These are phyloP conservation scores for Cephonodes hylas DNA, from an alignment of 2,888 invertebrate species.

Conservation along the genomic window DNA sequence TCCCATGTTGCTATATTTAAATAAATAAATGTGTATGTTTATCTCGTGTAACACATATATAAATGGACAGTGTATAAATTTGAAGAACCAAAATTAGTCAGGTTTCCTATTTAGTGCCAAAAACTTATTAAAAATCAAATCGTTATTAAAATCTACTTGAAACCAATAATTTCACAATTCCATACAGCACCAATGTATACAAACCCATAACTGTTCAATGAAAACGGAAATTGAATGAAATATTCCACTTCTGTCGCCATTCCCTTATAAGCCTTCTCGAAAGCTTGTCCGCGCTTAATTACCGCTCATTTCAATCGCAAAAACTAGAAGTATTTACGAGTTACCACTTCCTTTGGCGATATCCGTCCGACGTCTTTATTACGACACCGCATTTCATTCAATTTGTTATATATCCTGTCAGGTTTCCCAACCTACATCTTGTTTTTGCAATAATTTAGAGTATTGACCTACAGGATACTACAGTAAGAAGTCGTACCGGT, in stretches of 20 bases:
- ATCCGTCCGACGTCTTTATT: background rate
- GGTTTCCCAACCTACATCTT: background rate
- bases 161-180: background rate
- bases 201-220: background rate
- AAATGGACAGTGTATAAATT: too few species aligned
- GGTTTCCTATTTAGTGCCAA: too few species aligned
- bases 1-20: too few species aligned
- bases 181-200: background rate
- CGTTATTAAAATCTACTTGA: background rate
- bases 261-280: background rate
- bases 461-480: background rate
- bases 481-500: too few species aligned
- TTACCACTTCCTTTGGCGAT: background rate
- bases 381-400: background rate
- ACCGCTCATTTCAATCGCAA: background rate
- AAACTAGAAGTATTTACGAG: constrained; percentile 1
- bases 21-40: too few species aligned
- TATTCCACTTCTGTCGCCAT: background rate
- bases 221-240: background rate
- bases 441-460: background rate
- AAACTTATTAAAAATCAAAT: too few species aligned
- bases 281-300: background rate
- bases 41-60: too few species aligned
- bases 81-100: too few species aligned
- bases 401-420: background rate